Evolutionary conservation across 2,888 invertebrate species (phyloP).

Genomic region (Lasioglossum morio): DNA sequence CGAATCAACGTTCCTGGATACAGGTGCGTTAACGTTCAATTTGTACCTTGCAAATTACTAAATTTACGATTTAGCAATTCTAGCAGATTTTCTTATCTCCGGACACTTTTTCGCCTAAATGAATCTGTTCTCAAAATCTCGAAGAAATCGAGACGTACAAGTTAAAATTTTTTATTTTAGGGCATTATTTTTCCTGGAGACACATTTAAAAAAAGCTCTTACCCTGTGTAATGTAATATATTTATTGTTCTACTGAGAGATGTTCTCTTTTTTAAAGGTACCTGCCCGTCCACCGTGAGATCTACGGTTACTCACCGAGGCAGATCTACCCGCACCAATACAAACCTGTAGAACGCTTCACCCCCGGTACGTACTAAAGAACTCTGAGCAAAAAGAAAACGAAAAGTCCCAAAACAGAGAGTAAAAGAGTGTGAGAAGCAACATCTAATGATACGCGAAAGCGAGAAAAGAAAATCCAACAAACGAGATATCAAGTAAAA

Average conservation of each 20-base stretch:
- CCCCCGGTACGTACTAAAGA: conserved; percentile 92
- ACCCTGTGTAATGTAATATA: too few species aligned
- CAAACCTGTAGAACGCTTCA: conserved; percentile 90
- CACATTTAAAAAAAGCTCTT: too few species aligned
- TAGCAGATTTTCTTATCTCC: too few species aligned
- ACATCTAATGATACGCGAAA: conserved; percentile 48
- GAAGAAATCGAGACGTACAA: too few species aligned
- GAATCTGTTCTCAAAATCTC: too few species aligned
- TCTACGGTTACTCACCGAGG: conserved; percentile 95
- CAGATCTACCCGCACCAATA: conserved; percentile 95
- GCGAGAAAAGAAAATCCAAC: conserved; percentile 39
- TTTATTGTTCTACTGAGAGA: background rate
- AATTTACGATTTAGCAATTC: too few species aligned
- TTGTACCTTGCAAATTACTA: background rate
- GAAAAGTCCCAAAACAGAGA: conserved; percentile 54
- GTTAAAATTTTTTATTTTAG: too few species aligned
- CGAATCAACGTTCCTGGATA: conserved; percentile 95
- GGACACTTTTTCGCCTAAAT: too few species aligned
- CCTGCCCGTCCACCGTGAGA: conserved; percentile 95
- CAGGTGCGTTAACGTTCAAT: conserved; percentile 84
- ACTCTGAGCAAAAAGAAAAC: conserved; percentile 65
- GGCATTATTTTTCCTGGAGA: too few species aligned
- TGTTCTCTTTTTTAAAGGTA: conserved; percentile 85
- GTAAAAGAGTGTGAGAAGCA: conserved; percentile 62
- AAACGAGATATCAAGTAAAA: conserved; percentile 48